Evolutionary conservation across 2,797 vertebrate genomes (phyloP), one percentile per base, ranked within the genome.

Genomic region (Gephyroberyx darwinii): DNA sequence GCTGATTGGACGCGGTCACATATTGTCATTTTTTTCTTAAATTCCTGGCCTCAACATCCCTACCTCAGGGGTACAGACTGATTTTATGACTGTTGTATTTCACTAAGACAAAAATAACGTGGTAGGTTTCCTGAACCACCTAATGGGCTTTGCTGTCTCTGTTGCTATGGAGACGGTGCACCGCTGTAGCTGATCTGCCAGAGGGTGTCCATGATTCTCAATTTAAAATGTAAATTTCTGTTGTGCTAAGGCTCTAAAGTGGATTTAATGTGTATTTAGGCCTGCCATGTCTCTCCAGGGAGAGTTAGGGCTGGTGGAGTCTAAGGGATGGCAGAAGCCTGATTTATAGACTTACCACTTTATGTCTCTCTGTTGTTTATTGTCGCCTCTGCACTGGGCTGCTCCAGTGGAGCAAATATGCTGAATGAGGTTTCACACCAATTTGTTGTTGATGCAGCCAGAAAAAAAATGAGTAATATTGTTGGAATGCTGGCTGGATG

Each of bases 151-250:
- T 86, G 89, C 93, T 94, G 92, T 92, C 95, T 92, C 91, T 45
- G 94, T 97, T 97, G 90, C 96, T 89, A 95, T 95, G 88, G 96
- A 92, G 95, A 96, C 93, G 4, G 81, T 37, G n/a, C 89, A 87
- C 84, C 91, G 93, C 93, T 92, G 94, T 80, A 84, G 88, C 83
- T 47, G 85, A 75, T 82, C 85, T 90, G 89, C 90, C 91, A 92
- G 88, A 83, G 90, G 92, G 90, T 85, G 86, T 90, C 87, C 86
- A 87, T 91, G 90, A 86, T 90, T 91, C 91, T 90, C 89, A 92
- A 93, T 92, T 91, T 92, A 92, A 93, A 92, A 93, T 93, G 91
- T 92, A 92, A 93, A 94, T 93, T 89, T 89, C 83, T 92, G 89
- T 92, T 91, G 90, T 91, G 88, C 89, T 84, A 85, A 85, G 89